These are phyloP conservation scores for Planiliza haematocheilus DNA, from an alignment of 2,113 vertebrate species.

Conservation along the genomic window DNA sequence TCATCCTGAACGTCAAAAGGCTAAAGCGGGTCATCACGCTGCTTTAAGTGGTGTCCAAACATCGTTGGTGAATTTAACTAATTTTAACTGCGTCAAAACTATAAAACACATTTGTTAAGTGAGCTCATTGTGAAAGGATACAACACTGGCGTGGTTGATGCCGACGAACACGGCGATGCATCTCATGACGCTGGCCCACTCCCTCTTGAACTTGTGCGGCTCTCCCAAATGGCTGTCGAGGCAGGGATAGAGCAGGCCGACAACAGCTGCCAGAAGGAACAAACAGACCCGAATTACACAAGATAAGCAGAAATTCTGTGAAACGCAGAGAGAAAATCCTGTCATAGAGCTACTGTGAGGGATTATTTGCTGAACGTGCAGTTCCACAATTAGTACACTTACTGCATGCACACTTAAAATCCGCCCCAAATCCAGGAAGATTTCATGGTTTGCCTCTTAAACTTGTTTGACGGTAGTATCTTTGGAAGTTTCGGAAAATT, in stretches of 20 bases:
- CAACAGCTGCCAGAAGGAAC: slow-evolving; percentile 85
- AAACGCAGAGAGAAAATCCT: slow-evolving; percentile 24
- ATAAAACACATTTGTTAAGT: neutral
- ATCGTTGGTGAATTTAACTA: neutral
- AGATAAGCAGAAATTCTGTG: slow-evolving; percentile 52
- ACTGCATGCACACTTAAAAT: neutral
- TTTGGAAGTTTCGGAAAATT: too few relatives aligned
- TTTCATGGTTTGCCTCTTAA: neutral
- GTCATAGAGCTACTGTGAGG: slow-evolving; percentile 12
- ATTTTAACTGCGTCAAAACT: neutral
- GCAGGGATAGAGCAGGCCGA: slow-evolving; percentile 97
- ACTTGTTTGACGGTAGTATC: neutral
- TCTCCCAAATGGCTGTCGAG: slow-evolving; percentile 96
- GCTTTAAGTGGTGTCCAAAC: neutral
- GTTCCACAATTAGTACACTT: slow-evolving; percentile 38
- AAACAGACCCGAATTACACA: slow-evolving; percentile 43
- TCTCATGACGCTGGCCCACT: slow-evolving; percentile 99
- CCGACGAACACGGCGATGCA: slow-evolving; percentile 98
- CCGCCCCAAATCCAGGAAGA: too few relatives aligned
- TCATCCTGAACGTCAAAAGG: neutral
- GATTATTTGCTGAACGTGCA: slow-evolving; percentile 45
- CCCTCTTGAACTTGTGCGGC: slow-evolving; percentile 97
- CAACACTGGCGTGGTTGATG: slow-evolving; percentile 98
- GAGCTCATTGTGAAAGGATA: slow-evolving; percentile 86
- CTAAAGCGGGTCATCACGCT: neutral